Percentiles rank a stretch among this genome's conserved stretches.
Conservation (phyloP, 2,888 invertebrate genomes). For the Urechis unicinctus region DNA sequence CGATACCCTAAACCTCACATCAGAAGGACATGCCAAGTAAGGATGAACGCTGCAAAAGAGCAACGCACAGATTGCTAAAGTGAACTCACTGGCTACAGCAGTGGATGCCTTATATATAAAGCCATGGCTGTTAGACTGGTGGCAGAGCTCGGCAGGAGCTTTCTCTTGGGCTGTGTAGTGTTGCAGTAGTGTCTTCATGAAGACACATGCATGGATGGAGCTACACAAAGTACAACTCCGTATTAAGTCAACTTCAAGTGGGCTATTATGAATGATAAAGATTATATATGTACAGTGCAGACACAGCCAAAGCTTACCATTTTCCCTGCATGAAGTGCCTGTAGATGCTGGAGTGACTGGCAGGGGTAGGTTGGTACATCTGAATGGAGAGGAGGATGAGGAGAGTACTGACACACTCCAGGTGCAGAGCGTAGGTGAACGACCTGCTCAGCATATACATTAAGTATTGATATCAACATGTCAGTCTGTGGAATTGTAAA, state of each 20-base stretch:
- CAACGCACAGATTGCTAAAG: neutral
- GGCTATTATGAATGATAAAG: neutral
- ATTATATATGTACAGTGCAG: neutral
- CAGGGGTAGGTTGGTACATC: constrained; percentile 57
- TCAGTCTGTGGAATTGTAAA: neutral
- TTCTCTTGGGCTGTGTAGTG: constrained; percentile 53
- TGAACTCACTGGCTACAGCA: constrained; percentile 40
- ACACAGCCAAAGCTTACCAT: constrained; percentile 14
- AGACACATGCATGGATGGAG: constrained; percentile 68
- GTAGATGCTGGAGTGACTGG: constrained; percentile 68
- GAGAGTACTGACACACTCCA: constrained; percentile 82
- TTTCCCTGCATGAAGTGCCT: constrained; percentile 52
- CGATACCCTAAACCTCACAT: too few species aligned
- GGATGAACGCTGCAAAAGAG: neutral
- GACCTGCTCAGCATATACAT: constrained; percentile 24
- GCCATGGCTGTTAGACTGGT: constrained; percentile 21
- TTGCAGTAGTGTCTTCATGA: constrained; percentile 73
- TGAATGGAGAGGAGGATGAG: constrained; percentile 84
- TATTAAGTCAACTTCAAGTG: neutral
- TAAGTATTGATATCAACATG: neutral
- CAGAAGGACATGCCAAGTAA: too few species aligned
- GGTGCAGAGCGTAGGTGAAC: constrained; percentile 45
- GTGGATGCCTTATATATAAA: constrained; percentile 32
- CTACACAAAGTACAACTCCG: constrained; percentile 20
- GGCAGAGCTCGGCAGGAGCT: constrained; percentile 39